phyloP scores from a whole-genome alignment of 2,113 vertebrate species.

The Pluvianellus socialis region DNA sequence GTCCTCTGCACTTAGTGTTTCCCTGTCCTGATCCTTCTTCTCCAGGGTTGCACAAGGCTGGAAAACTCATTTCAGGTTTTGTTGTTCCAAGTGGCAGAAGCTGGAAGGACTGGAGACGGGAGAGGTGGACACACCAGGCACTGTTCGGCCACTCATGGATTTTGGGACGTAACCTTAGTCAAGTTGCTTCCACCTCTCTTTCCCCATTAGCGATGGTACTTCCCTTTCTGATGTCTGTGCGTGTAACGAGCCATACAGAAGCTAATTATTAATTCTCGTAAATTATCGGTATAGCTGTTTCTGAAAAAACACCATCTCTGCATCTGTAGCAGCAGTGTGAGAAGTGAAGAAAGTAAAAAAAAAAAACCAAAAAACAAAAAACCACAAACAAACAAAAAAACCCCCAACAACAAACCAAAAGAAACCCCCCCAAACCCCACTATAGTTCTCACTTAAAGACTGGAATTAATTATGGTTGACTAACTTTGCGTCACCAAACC shows the following conservation, averaged over 20 bases:
- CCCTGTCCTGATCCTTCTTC: not conserved
- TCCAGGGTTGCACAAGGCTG: not conserved
- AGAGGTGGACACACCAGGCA: accelerated
- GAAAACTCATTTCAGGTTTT: not conserved
- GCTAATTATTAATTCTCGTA: not conserved
- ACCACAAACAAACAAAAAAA: too few relatives aligned
- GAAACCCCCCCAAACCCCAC: accelerated
- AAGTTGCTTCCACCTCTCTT: not conserved
- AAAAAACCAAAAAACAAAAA: too few relatives aligned
- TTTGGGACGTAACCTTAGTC: not conserved
- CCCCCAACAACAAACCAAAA: not conserved
- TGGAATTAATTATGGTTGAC: not conserved
- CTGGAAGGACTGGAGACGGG: not conserved
- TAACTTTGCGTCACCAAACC: not conserved
- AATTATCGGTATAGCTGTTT: not conserved
- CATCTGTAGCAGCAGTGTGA: not conserved
- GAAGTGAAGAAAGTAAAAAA: not conserved
- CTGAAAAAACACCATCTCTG: not conserved
- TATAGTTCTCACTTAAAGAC: not conserved
- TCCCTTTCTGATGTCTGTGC: not conserved
- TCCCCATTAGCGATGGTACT: not conserved
- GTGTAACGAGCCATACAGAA: not conserved
- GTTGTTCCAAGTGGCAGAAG: not conserved
- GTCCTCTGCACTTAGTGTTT: not conserved
- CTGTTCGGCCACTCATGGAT: accelerated